Conservation (phyloP, 2,888 invertebrate genomes). For the Spilarctia lutea region DNA sequence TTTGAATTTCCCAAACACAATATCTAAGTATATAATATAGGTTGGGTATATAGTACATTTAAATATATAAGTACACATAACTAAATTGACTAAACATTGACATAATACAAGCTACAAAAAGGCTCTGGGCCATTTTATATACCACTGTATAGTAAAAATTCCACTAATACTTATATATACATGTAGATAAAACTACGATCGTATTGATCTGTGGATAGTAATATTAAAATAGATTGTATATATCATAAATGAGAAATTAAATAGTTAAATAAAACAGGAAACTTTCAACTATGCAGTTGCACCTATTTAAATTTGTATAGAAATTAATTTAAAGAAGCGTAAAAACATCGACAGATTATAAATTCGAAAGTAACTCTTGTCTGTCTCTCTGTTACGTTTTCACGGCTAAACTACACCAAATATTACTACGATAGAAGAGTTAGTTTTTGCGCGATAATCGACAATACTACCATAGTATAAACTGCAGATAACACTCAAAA, state of each 20-base stretch:
- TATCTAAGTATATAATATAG: constrained; percentile 16
- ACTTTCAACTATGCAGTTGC: constrained; percentile 28
- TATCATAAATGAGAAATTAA: neutral
- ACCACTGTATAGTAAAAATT: constrained; percentile 38
- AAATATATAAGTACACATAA: constrained; percentile 26
- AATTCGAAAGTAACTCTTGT: too few species aligned
- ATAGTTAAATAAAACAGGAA: constrained; percentile 21
- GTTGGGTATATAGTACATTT: constrained; percentile 18
- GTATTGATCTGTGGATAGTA: neutral
- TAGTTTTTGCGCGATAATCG: too few species aligned
- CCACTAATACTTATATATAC: constrained; percentile 18
- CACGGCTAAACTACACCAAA: too few species aligned
- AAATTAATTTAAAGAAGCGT: neutral
- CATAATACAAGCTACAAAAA: constrained; percentile 47
- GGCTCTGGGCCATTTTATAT: constrained; percentile 29
- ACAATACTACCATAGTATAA: neutral
- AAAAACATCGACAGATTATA: neutral
- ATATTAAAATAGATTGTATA: neutral
- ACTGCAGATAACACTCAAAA: neutral
- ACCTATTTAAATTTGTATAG: neutral
- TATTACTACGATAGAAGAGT: too few species aligned
- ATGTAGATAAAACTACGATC: neutral
- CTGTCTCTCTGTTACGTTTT: too few species aligned
- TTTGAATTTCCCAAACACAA: constrained; percentile 36
- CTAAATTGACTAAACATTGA: constrained; percentile 55